phyloP scores from a whole-genome alignment of 2,113 vertebrate genomes.

The Rhegmatorhina hoffmannsi region DNA sequence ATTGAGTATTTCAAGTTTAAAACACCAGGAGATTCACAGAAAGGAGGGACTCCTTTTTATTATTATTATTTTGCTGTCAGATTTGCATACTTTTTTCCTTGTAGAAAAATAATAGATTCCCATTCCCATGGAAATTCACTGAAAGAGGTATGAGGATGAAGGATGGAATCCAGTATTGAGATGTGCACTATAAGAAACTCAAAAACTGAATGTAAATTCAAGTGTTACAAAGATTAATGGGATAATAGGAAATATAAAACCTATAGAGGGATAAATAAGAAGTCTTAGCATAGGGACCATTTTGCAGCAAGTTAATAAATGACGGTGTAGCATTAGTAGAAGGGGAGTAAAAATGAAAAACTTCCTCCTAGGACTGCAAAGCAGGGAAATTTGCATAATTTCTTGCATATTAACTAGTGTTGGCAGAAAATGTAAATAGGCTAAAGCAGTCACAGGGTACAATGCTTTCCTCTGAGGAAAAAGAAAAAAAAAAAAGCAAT shows the following conservation, averaged over 20 bases:
- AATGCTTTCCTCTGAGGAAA: not conserved
- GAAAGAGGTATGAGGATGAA: not conserved
- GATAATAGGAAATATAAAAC: not conserved
- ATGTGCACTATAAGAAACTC: not conserved
- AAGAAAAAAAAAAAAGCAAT: not conserved
- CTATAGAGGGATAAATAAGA: not conserved
- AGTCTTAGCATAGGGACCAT: not conserved
- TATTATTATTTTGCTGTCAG: not conserved
- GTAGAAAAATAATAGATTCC: not conserved
- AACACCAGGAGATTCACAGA: not conserved
- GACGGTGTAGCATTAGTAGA: not conserved
- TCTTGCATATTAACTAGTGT: not conserved
- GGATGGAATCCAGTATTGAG: not conserved
- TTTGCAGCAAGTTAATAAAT: conserved; percentile 2
- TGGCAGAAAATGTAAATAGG: not conserved
- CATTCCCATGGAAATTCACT: not conserved
- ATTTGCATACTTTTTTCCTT: not conserved
- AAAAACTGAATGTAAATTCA: not conserved
- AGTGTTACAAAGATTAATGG: not conserved
- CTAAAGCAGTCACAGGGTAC: not conserved
- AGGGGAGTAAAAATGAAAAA: not conserved
- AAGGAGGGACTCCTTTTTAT: not conserved
- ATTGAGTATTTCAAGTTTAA: not conserved
- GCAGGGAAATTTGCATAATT: not conserved
- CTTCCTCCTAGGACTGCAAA: not conserved